phyloP scores from a whole-genome alignment of 1,140 invertebrate species.

The Lerema accius region DNA sequence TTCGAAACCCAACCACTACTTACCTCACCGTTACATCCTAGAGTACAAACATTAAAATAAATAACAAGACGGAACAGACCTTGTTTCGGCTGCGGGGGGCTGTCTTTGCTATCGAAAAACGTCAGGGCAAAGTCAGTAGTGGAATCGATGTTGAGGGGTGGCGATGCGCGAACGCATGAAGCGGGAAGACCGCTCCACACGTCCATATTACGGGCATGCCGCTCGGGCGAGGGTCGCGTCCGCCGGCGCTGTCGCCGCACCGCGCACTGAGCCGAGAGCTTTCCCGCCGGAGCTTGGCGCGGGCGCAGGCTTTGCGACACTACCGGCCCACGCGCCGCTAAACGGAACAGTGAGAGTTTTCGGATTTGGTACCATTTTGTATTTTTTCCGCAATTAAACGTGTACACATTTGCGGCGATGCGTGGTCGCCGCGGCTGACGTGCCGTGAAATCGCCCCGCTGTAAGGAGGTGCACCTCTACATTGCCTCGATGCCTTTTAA shows the following conservation, averaged over 20 bases:
- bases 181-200: constrained; percentile 63
- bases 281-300: constrained; percentile 42
- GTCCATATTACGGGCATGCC: constrained; percentile 65
- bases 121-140: constrained; percentile 53
- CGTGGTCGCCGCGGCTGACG: constrained; percentile 15
- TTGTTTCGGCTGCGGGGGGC: constrained; percentile 52
- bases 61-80: constrained; percentile 51
- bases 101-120: constrained; percentile 57
- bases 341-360: constrained; percentile 48
- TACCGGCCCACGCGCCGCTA: constrained; percentile 46
- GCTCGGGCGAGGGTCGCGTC: constrained; percentile 32
- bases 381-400: constrained; percentile 44
- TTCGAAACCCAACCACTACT: constrained; percentile 22
- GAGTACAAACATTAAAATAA: constrained; percentile 21
- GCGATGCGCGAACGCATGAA: constrained; percentile 55
- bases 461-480: background rate
- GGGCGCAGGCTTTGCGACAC: constrained; percentile 37
- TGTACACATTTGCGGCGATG: constrained; percentile 25
- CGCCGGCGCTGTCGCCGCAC: constrained; percentile 38
- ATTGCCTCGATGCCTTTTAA: background rate
- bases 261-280: constrained; percentile 61
- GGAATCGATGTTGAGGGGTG: constrained; percentile 49
- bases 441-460: constrained; percentile 10
- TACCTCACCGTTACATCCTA: constrained; percentile 26
- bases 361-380: constrained; percentile 36